Conservation (phyloP, 1,140 invertebrate species). For the Orchesella cincta region DNA sequence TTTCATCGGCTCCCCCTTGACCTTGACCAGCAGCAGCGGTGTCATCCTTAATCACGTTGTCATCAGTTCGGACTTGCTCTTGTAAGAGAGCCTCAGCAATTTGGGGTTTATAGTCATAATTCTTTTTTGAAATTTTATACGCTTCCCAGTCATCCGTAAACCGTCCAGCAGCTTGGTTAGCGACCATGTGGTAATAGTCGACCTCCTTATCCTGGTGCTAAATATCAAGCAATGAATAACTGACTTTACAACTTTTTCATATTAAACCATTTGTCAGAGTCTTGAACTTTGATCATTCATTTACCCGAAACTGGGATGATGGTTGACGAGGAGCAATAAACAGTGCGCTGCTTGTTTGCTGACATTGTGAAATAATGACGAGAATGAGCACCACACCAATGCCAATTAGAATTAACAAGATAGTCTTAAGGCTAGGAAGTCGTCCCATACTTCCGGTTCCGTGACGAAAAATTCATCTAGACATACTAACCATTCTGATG, state of each 20-base stretch:
- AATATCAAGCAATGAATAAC: background rate
- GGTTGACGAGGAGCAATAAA: background rate
- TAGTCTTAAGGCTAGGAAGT: constrained; percentile 5
- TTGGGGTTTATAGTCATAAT: background rate
- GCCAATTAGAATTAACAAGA: constrained; percentile 15
- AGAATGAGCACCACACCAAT: background rate
- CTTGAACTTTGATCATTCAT: background rate
- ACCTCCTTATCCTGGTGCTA: background rate
- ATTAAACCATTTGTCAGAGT: background rate
- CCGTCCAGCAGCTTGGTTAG: background rate
- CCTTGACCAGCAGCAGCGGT: background rate
- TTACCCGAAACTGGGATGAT: background rate
- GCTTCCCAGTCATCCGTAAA: constrained; percentile 4
- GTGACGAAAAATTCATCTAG: no score
- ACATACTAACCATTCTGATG: no score
- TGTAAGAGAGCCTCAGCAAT: background rate
- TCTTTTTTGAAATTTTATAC: background rate
- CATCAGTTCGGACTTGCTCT: background rate
- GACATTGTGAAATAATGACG: constrained; percentile 23
- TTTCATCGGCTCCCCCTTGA: background rate
- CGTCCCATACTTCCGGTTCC: constrained; percentile 7
- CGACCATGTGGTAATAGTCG: background rate
- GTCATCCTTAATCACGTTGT: background rate
- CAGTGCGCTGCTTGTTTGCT: background rate
- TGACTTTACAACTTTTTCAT: background rate